Percentiles rank a stretch among this genome's conserved stretches.
Evolutionary conservation across 2,797 vertebrate species (phyloP).

Genomic region (Pangasius larnaudii): DNA sequence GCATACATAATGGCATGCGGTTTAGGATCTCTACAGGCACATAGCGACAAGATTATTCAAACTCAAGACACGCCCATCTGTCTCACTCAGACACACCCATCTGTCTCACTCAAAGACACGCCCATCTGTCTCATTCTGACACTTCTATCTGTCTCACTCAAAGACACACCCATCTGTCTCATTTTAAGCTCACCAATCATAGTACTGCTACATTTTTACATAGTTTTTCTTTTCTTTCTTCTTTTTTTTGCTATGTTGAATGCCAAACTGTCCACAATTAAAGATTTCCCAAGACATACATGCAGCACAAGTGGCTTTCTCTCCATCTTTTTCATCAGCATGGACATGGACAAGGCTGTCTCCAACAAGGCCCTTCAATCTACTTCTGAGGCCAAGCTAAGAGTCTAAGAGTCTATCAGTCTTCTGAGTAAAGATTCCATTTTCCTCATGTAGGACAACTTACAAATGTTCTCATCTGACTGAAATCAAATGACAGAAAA

Average conservation of each 20-base stretch:
- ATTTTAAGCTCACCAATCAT: no score
- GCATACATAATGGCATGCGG: not conserved
- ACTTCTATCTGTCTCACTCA: not conserved
- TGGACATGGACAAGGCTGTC: not conserved
- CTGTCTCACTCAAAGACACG: not conserved
- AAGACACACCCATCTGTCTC: not conserved
- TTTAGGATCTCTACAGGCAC: not conserved
- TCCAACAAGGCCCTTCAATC: not conserved
- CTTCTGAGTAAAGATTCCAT: not conserved
- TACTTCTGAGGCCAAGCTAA: not conserved
- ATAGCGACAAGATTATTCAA: not conserved
- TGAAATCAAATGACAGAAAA: not conserved
- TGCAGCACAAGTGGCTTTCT: not conserved
- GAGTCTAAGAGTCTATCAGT: not conserved
- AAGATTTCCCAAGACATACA: not conserved
- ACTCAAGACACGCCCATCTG: not conserved
- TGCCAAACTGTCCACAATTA: not conserved
- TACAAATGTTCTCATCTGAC: not conserved
- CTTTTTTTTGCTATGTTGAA: not conserved
- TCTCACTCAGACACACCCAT: not conserved
- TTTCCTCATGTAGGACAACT: not conserved
- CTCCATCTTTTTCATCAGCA: not conserved
- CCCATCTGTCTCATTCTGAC: not conserved
- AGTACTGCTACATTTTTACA: not conserved
- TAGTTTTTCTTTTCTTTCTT: not conserved